Evolutionary conservation across 2,113 vertebrate genomes (phyloP), one percentile per base, ranked within the genome.

Genomic region (Lepus timidus): DNA sequence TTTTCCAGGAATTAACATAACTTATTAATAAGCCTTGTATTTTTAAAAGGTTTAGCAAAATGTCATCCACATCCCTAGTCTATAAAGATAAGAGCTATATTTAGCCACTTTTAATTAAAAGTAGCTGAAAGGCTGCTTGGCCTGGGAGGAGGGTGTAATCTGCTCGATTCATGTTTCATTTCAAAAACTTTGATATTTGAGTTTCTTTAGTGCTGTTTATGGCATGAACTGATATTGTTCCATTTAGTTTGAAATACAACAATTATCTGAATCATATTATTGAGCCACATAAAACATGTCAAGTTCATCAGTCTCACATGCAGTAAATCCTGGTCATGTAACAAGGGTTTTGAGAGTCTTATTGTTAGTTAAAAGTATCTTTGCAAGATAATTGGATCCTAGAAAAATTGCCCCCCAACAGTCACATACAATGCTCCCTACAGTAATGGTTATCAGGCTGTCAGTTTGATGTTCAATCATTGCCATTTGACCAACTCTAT

Each of bases 1-100:
- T 96, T 96, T 96, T 95, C 94, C 36, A 96, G 83, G 75, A 96
- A 97, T 96, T 97, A 97, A 97, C 82, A 94, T 97, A 97, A 51
- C 27, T 95, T 93, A 92, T 88, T 95, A 92, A 95, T 95, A 96
- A 96, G 74, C 44, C 93, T 88, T 95, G 61, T 86, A 83, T 74
- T 80, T 81, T 82, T 93, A 95, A 96, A 96, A 75, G 33, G 31
- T 97, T 98, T 96, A 97, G 71, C 78, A 84, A 96, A 97, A 97
- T 94, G 92, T 71, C 89, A 96, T 71, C 65, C 23, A 49, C 73
- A 93, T 95, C 58, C 68, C 31, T 93, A 92, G 44, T 90, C 82
- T 81, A 96, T 93, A 88, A 97, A 96, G 78, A 89, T 86, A 65
- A 58, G 94, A 94, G 83, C 51, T 23, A 74, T 85, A 97, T 96